These are phyloP conservation scores for Prionailurus bengalensis DNA, from an alignment of 2,113 vertebrate species.

Conservation along the genomic window DNA sequence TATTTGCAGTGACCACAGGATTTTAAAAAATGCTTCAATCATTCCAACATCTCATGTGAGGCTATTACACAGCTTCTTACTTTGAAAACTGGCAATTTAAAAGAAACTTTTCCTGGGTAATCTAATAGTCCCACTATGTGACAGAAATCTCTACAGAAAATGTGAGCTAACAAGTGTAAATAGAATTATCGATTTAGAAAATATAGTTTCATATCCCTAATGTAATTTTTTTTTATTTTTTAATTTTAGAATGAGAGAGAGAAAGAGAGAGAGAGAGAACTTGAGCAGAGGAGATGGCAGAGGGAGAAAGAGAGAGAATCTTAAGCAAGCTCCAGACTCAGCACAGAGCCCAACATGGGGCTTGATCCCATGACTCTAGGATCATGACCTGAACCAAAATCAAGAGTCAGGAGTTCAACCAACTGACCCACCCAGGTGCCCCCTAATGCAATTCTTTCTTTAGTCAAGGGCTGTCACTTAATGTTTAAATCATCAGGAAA, in stretches of 20 bases:
- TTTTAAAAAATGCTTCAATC: not conserved
- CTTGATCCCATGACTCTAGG: no score
- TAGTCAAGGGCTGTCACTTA: not conserved
- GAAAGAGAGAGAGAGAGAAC: no score
- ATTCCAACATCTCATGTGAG: not conserved
- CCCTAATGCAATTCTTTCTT: not conserved
- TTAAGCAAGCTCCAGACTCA: no score
- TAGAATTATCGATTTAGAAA: not conserved
- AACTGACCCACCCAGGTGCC: no score
- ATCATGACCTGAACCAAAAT: no score
- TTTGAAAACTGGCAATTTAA: not conserved
- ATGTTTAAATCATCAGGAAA: not conserved
- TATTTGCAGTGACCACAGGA: not conserved
- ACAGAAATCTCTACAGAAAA: conserved; percentile 23
- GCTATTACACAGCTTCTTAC: not conserved
- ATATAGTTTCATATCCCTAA: not conserved
- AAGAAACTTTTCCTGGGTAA: not conserved
- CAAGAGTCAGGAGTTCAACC: no score
- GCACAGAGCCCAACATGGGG: no score
- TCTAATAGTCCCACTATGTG: not conserved
- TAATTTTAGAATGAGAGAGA: no score
- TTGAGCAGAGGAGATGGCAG: no score
- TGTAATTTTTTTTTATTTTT: not conserved
- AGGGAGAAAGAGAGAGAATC: no score
- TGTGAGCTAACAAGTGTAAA: not conserved